Percentiles rank a stretch among this genome's conserved stretches.
Evolutionary conservation across 1,140 invertebrate species (phyloP).

Genomic region (Calephelis nemesis): DNA sequence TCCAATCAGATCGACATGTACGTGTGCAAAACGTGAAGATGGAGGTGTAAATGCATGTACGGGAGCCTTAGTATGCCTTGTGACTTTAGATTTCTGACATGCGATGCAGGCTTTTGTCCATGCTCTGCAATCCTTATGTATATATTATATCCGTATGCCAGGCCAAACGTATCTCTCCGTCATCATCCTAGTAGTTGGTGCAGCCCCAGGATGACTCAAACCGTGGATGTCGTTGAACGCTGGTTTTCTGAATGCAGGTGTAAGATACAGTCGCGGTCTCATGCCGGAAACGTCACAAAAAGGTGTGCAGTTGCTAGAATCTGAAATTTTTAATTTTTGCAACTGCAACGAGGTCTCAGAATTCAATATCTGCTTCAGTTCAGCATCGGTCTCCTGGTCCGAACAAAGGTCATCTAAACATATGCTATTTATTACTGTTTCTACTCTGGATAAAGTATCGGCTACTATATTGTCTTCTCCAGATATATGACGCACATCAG

Average conservation of each 20-base stretch:
- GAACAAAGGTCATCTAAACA: neutral
- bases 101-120: conserved; percentile 12
- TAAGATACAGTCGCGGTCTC: neutral
- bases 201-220: conserved; percentile 20
- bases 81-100: conserved; percentile 14
- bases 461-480: conserved; percentile 6
- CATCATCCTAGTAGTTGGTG: conserved; percentile 2
- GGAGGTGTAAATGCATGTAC: neutral
- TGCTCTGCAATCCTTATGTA: conserved; percentile 2
- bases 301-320: neutral
- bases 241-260: neutral
- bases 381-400: neutral
- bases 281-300: neutral
- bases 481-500: neutral
- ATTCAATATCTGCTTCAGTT: neutral
- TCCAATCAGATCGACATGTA: neutral
- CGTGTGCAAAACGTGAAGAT: neutral
- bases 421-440: neutral
- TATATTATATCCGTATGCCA: no score
- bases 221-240: conserved; percentile 13
- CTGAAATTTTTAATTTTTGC: neutral
- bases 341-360: neutral
- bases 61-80: neutral
- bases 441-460: neutral
- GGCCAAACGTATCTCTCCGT: conserved; percentile 20